These are phyloP conservation scores for Quiscalus mexicanus DNA, from an alignment of 2,113 vertebrate genomes.

Conservation along the genomic window DNA sequence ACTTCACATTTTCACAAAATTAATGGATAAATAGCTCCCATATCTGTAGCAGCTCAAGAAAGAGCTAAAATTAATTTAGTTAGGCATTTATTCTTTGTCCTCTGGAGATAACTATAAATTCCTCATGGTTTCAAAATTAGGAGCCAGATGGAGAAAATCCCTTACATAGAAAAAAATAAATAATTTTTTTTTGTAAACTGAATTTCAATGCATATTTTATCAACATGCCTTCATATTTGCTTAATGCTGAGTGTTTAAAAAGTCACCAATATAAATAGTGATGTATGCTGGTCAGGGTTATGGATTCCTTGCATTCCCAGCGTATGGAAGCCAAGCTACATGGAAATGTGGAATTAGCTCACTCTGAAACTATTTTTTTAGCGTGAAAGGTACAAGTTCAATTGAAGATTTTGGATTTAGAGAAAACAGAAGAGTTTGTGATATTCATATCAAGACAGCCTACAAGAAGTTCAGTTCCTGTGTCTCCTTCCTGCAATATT, in stretches of 20 bases:
- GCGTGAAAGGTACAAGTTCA: fast-evolving
- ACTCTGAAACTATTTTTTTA: not conserved
- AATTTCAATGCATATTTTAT: not conserved
- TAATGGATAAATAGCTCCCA: not conserved
- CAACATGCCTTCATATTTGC: not conserved
- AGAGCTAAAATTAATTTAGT: not conserved
- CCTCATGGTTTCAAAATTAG: not conserved
- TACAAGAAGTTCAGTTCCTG: not conserved
- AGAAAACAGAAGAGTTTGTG: not conserved
- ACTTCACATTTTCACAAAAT: not conserved
- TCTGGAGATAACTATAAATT: not conserved
- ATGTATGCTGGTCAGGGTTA: not conserved
- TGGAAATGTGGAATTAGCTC: not conserved
- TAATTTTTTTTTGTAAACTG: not conserved
- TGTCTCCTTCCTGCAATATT: not conserved
- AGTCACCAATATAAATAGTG: not conserved
- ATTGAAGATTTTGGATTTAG: not conserved
- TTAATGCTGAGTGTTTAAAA: not conserved
- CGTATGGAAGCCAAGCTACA: not conserved
- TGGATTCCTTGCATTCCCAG: not conserved
- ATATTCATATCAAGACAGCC: not conserved
- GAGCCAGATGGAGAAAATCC: not conserved
- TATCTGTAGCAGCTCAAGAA: not conserved
- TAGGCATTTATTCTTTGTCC: not conserved
- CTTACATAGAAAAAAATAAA: not conserved